These are phyloP conservation scores for Nansenia antarctica DNA, from an alignment of 2,113 vertebrate species.

Conservation along the genomic window DNA sequence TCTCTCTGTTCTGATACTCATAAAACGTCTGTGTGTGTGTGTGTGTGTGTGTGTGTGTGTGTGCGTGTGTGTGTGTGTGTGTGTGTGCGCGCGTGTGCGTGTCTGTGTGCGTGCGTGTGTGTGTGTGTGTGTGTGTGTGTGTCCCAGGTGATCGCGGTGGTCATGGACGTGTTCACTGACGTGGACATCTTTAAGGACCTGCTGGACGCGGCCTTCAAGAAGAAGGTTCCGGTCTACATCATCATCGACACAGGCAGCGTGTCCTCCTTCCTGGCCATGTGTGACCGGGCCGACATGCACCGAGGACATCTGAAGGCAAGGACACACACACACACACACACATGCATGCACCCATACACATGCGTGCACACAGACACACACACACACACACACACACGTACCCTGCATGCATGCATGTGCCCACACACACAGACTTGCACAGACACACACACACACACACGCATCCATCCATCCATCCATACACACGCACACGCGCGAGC, in stretches of 20 bases:
- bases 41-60: no score
- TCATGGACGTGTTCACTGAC: conserved; percentile 96
- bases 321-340: conserved; percentile 7
- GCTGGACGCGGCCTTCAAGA: conserved; percentile 86
- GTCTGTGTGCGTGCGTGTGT: conserved; percentile 33
- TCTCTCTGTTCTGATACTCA: no score
- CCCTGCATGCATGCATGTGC: no score
- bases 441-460: conserved; percentile 7
- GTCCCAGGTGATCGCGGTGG: conserved; percentile 89
- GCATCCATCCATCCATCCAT: conserved; percentile 6
- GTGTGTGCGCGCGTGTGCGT: conserved; percentile 22
- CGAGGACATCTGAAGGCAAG: conserved; percentile 90
- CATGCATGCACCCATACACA: conserved; percentile 9
- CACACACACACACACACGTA: background rate
- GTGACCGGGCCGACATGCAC: conserved; percentile 92
- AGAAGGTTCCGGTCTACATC: conserved; percentile 92
- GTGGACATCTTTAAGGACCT: conserved; percentile 98
- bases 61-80: no score
- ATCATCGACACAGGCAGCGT: conserved; percentile 86
- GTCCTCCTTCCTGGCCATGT: conserved; percentile 93
- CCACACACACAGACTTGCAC: no score
- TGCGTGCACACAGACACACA: conserved; percentile 7
- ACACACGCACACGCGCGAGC: conserved; percentile 16
- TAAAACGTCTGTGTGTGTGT: no score
- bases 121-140: conserved; percentile 29